These are phyloP conservation scores for Chascanopsetta lugubris DNA, from an alignment of 2,113 vertebrate genomes.

Conservation along the genomic window DNA sequence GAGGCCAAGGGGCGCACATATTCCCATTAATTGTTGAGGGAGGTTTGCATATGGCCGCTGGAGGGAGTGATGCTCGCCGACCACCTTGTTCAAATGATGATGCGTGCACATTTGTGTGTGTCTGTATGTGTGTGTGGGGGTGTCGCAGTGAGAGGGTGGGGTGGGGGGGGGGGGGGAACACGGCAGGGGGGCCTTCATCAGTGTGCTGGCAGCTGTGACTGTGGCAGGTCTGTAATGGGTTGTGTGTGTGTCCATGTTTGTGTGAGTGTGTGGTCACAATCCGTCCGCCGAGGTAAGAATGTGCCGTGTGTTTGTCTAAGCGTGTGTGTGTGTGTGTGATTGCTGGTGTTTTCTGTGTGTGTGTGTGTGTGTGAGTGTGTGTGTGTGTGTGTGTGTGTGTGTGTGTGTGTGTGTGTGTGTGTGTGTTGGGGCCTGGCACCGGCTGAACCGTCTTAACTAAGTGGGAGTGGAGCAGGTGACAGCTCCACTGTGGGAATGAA, in stretches of 20 bases:
- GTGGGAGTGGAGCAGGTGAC: conserved; percentile 82
- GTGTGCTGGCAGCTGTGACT: conserved; percentile 82
- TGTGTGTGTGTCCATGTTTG: conserved; percentile 50
- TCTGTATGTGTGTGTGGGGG: conserved; percentile 32
- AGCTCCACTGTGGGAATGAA: conserved; percentile 79
- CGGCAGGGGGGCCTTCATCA: conserved; percentile 85
- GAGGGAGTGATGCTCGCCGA: conserved; percentile 77
- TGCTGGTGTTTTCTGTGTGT: conserved; percentile 22
- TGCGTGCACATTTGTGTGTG: conserved; percentile 38
- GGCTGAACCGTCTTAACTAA: conserved; percentile 71
- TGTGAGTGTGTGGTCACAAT: conserved; percentile 64
- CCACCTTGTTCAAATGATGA: conserved; percentile 68
- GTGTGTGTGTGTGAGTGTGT: conserved; percentile 30
- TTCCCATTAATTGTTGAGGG: conserved; percentile 81
- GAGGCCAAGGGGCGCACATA: conserved; percentile 74
- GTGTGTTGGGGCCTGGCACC: conserved; percentile 57
- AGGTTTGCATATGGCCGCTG: conserved; percentile 80
- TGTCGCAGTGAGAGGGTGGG: conserved; percentile 34
- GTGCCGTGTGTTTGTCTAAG: conserved; percentile 23
- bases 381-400: conserved; percentile 38
- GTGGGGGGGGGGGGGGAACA: conserved; percentile 58
- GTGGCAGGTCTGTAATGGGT: conserved; percentile 78
- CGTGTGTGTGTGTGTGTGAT: conserved; percentile 38
- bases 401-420: conserved; percentile 25
- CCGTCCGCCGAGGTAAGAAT: conserved; percentile 65